Conservation (phyloP, 2,888 invertebrate species). For the Eucriotettix oculatus region DNA sequence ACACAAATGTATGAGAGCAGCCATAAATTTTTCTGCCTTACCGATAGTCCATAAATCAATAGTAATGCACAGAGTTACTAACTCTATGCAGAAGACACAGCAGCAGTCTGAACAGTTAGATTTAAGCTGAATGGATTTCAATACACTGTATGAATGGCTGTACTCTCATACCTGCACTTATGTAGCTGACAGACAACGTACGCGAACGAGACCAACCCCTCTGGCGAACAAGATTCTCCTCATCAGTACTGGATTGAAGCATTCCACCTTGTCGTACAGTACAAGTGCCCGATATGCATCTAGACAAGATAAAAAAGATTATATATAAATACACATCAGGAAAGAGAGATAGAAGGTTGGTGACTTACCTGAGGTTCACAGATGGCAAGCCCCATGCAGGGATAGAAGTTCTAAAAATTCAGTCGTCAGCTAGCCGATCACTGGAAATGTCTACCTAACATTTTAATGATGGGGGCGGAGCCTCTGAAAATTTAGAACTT, state of each 20-base stretch:
- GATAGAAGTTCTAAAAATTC: no score
- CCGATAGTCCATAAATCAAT: background rate
- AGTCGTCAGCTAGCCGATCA: no score
- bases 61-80: background rate
- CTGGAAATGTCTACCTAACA: no score
- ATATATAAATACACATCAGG: no score
- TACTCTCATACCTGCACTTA: constrained; percentile 20
- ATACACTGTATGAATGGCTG: background rate
- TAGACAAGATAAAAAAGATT: no score
- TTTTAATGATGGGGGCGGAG: no score
- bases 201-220: constrained; percentile 78
- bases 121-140: background rate
- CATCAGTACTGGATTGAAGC: constrained; percentile 26
- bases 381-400: no score
- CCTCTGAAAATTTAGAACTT: no score
- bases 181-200: constrained; percentile 76
- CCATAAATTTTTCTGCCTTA: background rate
- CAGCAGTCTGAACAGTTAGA: background rate
- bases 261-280: constrained; percentile 26
- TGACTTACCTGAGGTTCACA: no score
- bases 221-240: constrained; percentile 43
- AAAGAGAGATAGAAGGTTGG: no score
- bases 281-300: constrained; percentile 46
- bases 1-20: background rate
- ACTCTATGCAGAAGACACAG: background rate